These are phyloP conservation scores for Noctua comes DNA, from an alignment of 2,888 invertebrate species.

Conservation along the genomic window DNA sequence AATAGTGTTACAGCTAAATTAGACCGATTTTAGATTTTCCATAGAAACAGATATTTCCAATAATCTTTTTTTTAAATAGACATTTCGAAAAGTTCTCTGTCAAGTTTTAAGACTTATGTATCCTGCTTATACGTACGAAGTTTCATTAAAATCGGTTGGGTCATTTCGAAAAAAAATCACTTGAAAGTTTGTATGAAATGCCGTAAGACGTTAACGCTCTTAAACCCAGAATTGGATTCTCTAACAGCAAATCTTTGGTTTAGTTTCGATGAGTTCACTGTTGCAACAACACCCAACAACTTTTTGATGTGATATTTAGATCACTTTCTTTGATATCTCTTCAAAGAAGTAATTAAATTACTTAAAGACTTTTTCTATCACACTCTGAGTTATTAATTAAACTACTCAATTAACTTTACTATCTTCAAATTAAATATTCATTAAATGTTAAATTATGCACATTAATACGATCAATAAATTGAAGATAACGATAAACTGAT, in stretches of 20 bases:
- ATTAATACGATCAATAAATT: slow-evolving; percentile 25
- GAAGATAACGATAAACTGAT: slow-evolving; percentile 2
- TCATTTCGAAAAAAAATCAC: too few species aligned
- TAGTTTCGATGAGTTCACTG: neutral
- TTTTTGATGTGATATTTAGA: neutral
- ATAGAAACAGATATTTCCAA: too few species aligned
- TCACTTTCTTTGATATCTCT: neutral
- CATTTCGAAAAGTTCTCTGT: too few species aligned
- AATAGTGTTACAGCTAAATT: too few species aligned
- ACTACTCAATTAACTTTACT: neutral
- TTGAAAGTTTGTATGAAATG: too few species aligned
- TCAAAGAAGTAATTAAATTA: neutral
- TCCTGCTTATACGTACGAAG: too few species aligned
- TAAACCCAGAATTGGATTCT: neutral
- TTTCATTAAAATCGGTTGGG: too few species aligned
- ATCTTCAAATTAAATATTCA: slow-evolving; percentile 30
- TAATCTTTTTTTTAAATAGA: too few species aligned
- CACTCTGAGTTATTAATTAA: neutral
- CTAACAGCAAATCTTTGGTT: neutral
- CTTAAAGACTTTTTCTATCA: neutral
- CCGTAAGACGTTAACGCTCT: too few species aligned
- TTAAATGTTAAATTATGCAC: slow-evolving; percentile 5
- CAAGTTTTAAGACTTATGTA: too few species aligned
- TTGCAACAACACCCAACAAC: neutral
- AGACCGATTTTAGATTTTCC: too few species aligned